A percentile compares a stretch with the other conserved stretches of the same genome.
Evolutionary conservation across 1,140 invertebrate species (phyloP).

Genomic region (Eupeodes corollae): DNA sequence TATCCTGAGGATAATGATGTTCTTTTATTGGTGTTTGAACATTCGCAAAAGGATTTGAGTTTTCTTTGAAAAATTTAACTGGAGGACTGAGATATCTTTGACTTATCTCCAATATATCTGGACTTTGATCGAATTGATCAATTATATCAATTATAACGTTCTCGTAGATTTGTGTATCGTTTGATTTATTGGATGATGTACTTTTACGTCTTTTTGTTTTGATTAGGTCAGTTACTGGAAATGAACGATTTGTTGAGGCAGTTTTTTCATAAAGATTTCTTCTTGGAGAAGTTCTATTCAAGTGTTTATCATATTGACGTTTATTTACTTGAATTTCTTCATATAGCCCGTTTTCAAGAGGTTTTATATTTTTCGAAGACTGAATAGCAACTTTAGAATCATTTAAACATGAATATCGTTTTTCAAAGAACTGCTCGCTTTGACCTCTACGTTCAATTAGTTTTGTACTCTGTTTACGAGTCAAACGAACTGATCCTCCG

Average conservation of each 20-base stretch:
- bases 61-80: neutral
- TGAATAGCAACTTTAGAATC: neutral
- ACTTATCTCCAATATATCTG: neutral
- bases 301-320: too few relatives aligned
- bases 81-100: neutral
- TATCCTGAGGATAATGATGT: too few relatives aligned
- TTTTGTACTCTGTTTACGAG: neutral
- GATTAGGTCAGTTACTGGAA: too few relatives aligned
- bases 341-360: neutral
- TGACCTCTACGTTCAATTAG: neutral
- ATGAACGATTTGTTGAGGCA: too few relatives aligned
- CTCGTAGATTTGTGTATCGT: too few relatives aligned
- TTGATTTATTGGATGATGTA: too few relatives aligned
- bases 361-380: neutral
- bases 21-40: neutral
- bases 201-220: too few relatives aligned
- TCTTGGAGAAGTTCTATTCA: too few relatives aligned
- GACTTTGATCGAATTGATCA: neutral
- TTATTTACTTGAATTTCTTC: neutral
- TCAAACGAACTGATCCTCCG: neutral
- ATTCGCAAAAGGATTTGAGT: conserved; percentile 1
- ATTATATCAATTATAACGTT: too few relatives aligned
- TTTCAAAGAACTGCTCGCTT: neutral
- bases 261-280: too few relatives aligned
- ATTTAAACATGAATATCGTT: too few relatives aligned